These are phyloP conservation scores for Eristalis pertinax DNA, from an alignment of 2,888 invertebrate genomes.

Conservation along the genomic window DNA sequence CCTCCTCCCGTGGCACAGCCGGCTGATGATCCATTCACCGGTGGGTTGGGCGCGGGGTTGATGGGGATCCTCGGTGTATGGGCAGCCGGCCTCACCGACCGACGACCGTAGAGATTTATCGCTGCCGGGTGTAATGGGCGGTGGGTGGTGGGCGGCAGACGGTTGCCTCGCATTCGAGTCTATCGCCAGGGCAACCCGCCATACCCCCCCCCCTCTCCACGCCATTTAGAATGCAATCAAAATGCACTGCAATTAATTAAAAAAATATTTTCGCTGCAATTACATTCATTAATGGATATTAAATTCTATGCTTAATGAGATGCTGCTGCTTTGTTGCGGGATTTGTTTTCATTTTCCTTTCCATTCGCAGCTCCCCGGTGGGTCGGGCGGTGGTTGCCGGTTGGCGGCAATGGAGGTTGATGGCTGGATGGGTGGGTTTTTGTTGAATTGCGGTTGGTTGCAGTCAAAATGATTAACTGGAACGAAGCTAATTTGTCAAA, in stretches of 20 bases:
- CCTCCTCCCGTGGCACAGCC: background rate
- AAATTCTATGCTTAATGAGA: slow-evolving; percentile 50
- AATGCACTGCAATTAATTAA: slow-evolving; percentile 60
- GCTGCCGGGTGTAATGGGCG: background rate
- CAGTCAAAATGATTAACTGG: slow-evolving; percentile 17
- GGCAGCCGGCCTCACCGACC: background rate
- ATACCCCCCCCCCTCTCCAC: too few relatives aligned
- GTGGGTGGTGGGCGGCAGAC: background rate
- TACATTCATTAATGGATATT: slow-evolving; percentile 58
- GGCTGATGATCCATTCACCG: background rate
- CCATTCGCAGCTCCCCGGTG: background rate
- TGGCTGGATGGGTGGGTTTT: slow-evolving; percentile 2
- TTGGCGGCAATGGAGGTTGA: background rate
- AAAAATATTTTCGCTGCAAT: slow-evolving; percentile 55
- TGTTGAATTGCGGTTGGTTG: slow-evolving; percentile 10
- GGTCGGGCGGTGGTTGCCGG: too few relatives aligned
- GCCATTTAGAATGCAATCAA: slow-evolving; percentile 53
- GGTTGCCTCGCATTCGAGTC: slow-evolving; percentile 7
- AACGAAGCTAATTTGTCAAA: slow-evolving; percentile 1
- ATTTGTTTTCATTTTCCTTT: background rate
- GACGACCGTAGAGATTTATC: background rate
- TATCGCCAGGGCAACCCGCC: slow-evolving; percentile 29
- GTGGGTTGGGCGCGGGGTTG: background rate
- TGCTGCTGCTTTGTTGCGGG: slow-evolving; percentile 21
- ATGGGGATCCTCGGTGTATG: background rate